Evolutionary conservation across 2,888 invertebrate species (phyloP).

Genomic region (Drosophila affinis): DNA sequence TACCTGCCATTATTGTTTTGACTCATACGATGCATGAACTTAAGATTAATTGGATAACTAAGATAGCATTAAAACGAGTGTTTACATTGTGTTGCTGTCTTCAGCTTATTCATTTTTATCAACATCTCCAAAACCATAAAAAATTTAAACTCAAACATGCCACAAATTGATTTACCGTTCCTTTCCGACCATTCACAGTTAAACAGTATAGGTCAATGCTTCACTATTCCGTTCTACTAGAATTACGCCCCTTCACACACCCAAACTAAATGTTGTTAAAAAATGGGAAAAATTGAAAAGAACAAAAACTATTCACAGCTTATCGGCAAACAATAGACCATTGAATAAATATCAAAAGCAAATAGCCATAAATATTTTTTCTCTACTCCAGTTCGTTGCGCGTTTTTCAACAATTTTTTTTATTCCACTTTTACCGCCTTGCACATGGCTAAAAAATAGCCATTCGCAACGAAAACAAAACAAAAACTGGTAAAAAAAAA

Average conservation of each 20-base stretch:
- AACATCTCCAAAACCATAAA: no score
- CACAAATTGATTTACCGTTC: neutral
- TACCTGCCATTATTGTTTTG: no score
- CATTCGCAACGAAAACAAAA: conserved; percentile 21
- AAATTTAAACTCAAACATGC: no score
- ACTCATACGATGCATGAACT: no score
- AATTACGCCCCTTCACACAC: conserved; percentile 7
- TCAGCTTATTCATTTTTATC: no score
- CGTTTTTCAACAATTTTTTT: conserved; percentile 38
- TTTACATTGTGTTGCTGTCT: no score
- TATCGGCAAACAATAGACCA: conserved; percentile 73
- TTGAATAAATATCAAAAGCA: conserved; percentile 78
- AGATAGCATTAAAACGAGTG: no score
- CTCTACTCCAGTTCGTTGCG: conserved; percentile 33
- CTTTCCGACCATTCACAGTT: neutral
- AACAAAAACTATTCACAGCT: conserved; percentile 70
- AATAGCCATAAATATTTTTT: conserved; percentile 71
- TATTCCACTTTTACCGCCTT: conserved; percentile 43
- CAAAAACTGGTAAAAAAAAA: conserved; percentile 36
- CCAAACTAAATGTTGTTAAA: conserved; percentile 26
- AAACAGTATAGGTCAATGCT: neutral
- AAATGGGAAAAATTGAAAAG: conserved; percentile 1
- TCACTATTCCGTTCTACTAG: neutral
- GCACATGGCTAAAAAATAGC: conserved; percentile 60
- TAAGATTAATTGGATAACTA: no score